Percentiles rank a stretch among this genome's conserved stretches.
phyloP scores from a whole-genome alignment of 2,113 vertebrate species.

The Lipotes vexillifer region DNA sequence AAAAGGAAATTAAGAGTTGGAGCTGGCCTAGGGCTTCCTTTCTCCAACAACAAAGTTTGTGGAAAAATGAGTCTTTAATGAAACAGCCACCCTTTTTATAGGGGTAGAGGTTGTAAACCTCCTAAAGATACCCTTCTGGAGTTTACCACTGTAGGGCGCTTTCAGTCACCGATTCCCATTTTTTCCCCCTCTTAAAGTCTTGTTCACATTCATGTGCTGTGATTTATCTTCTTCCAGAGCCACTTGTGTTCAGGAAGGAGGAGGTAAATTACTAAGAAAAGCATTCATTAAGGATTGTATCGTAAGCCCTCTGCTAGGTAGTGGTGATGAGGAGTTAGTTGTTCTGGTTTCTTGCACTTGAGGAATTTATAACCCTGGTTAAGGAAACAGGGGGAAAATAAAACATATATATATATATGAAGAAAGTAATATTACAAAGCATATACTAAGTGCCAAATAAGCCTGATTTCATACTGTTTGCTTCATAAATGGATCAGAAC shows the following conservation, averaged over 20 bases:
- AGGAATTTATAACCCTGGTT: constrained; percentile 27
- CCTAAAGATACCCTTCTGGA: not conserved
- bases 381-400: not conserved
- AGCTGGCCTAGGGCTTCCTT: not conserved
- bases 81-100: not conserved
- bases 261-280: constrained; percentile 8
- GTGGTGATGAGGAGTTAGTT: not conserved
- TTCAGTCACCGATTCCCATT: not conserved
- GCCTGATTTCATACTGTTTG: not conserved
- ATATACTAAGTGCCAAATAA: not conserved
- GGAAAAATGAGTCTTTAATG: not conserved
- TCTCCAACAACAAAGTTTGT: not conserved
- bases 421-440: not conserved
- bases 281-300: not conserved
- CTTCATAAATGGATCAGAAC: constrained; percentile 47
- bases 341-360: not conserved
- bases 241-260: not conserved
- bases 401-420: not conserved
- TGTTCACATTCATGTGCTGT: not conserved
- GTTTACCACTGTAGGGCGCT: not conserved
- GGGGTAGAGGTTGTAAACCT: not conserved
- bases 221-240: constrained; percentile 29
- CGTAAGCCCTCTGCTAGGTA: not conserved
- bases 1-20: not conserved
- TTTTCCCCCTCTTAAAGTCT: not conserved